A percentile compares a stretch with the other conserved stretches of the same genome.
Evolutionary conservation across 2,797 vertebrate species (phyloP).

Genomic region (Lagodon rhomboides): DNA sequence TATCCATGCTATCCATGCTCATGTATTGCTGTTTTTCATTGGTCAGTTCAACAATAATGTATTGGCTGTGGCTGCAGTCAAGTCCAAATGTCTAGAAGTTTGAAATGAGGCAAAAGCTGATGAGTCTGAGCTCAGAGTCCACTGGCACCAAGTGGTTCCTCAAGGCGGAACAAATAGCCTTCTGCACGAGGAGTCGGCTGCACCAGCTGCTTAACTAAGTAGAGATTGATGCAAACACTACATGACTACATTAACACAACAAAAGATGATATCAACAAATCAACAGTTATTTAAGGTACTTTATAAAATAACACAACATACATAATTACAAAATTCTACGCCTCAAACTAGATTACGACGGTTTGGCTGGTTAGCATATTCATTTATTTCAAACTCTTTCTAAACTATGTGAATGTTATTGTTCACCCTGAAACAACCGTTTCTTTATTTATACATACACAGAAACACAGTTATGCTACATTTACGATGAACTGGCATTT

Average conservation of each 20-base stretch:
- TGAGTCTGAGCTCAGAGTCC: constrained; percentile 18
- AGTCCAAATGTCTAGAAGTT: constrained; percentile 1
- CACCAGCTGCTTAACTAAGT: constrained; percentile 17
- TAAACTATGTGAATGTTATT: background rate
- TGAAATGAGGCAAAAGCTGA: constrained; percentile 13
- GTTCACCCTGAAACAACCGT: background rate
- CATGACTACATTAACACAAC: too few relatives aligned
- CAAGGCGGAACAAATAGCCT: constrained; percentile 24
- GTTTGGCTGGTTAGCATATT: background rate
- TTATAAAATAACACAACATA: background rate
- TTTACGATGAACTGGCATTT: background rate
- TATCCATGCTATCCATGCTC: background rate
- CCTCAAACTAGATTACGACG: background rate
- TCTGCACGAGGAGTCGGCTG: background rate
- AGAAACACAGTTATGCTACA: background rate
- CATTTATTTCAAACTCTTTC: background rate
- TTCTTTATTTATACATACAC: background rate
- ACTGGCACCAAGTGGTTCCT: constrained; percentile 29
- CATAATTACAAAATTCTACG: background rate
- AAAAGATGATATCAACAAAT: background rate
- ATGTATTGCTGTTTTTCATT: background rate
- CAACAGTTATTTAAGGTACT: background rate
- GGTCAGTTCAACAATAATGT: background rate
- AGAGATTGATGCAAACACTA: background rate
- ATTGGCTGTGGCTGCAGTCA: background rate